Percentiles rank a stretch among this genome's conserved stretches.
These are phyloP conservation scores for Pararge aegeria DNA, from an alignment of 1,140 invertebrate genomes.

Conservation along the genomic window DNA sequence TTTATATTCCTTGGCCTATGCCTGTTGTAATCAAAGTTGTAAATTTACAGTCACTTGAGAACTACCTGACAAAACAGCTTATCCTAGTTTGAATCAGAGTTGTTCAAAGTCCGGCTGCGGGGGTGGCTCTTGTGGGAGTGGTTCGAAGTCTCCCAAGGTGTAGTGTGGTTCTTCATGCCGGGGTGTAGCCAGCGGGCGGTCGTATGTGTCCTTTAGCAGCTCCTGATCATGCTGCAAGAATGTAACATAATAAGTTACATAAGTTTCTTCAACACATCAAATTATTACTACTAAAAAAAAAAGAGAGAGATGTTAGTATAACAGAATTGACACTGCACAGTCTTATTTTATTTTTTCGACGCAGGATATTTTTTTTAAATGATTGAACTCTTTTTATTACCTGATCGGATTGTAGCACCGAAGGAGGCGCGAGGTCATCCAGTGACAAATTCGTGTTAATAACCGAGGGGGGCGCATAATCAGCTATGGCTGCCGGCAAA, in stretches of 20 bases:
- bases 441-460: slow-evolving; percentile 75
- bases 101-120: slow-evolving; percentile 78
- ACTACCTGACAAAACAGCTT: no score
- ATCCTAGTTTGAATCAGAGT: slow-evolving; percentile 40
- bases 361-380: no score
- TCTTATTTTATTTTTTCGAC: no score
- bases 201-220: slow-evolving; percentile 65
- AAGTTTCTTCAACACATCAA: no score
- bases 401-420: slow-evolving; percentile 69
- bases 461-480: slow-evolving; percentile 70
- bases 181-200: slow-evolving; percentile 71
- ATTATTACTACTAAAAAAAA: no score
- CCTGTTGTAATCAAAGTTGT: no score
- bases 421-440: slow-evolving; percentile 73
- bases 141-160: slow-evolving; percentile 73
- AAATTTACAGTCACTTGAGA: no score
- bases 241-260: background rate
- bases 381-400: slow-evolving; percentile 39
- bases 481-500: slow-evolving; percentile 45
- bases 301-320: no score
- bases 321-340: no score
- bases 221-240: slow-evolving; percentile 72
- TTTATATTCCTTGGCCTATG: no score
- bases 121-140: slow-evolving; percentile 71
- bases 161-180: slow-evolving; percentile 66